Conservation (phyloP, 2,888 invertebrate genomes). For the Agrochola circellaris region DNA sequence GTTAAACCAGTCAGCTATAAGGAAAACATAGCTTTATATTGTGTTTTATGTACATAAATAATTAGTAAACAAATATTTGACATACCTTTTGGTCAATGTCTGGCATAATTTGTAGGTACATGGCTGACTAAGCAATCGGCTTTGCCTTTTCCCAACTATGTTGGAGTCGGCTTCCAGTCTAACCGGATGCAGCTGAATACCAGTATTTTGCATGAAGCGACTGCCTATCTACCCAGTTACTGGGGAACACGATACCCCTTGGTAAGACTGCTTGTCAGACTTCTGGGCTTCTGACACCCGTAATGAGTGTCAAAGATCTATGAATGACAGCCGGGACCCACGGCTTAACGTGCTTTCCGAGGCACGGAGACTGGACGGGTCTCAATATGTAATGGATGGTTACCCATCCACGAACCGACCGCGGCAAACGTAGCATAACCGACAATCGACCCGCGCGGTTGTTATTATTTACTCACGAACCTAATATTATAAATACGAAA, state of each 20-base stretch:
- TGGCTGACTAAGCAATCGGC: background rate
- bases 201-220: background rate
- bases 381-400: too few relatives aligned
- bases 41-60: slow-evolving; percentile 9
- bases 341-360: too few relatives aligned
- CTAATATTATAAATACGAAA: too few relatives aligned
- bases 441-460: background rate
- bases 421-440: too few relatives aligned
- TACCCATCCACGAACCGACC: too few relatives aligned
- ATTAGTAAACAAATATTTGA: slow-evolving; percentile 18
- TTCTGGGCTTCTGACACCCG: background rate
- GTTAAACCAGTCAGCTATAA: slow-evolving; percentile 20
- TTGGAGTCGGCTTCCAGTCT: background rate
- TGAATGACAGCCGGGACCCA: too few relatives aligned
- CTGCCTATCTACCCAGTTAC: background rate
- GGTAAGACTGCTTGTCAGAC: background rate
- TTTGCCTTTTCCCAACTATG: background rate
- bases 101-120: background rate
- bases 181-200: background rate
- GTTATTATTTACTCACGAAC: background rate
- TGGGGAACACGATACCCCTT: background rate
- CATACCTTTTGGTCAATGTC: slow-evolving; percentile 16
- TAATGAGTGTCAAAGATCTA: background rate
- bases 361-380: too few relatives aligned
- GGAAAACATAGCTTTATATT: slow-evolving; percentile 8